Conservation (phyloP, 2,888 invertebrate species). For the Sisyra terminalis region DNA sequence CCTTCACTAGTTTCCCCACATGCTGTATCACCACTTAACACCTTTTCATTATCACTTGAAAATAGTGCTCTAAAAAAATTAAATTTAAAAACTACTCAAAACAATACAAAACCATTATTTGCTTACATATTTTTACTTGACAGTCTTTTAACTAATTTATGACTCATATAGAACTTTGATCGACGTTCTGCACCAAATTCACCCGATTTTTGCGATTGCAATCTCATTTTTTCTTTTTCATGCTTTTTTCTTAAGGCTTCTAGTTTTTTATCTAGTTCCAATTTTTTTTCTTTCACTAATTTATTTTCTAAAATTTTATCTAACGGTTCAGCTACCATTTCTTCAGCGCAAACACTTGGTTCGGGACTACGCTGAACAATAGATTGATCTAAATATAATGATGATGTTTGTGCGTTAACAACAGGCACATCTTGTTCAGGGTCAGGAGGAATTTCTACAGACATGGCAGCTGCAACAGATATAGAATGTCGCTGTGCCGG, state of each 20-base stretch:
- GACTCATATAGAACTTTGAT: conserved; percentile 57
- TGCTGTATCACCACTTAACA: conserved; percentile 22
- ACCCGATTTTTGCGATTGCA: conserved; percentile 37
- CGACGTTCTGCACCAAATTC: conserved; percentile 43
- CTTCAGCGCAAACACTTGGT: conserved; percentile 31
- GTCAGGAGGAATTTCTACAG: conserved; percentile 9
- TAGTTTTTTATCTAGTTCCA: conserved; percentile 76
- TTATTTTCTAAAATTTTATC: conserved; percentile 70
- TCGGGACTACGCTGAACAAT: conserved; percentile 20
- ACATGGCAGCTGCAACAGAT: conserved; percentile 13
- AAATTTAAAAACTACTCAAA: not conserved
- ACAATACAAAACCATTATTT: conserved; percentile 7
- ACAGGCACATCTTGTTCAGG: conserved; percentile 11
- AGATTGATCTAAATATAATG: conserved; percentile 17
- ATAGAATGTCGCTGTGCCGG: conserved; percentile 30
- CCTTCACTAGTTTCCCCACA: conserved; percentile 25
- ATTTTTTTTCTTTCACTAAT: conserved; percentile 61
- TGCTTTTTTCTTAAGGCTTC: conserved; percentile 67
- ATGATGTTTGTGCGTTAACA: conserved; percentile 10
- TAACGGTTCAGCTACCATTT: conserved; percentile 58
- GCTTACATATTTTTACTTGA: conserved; percentile 68
- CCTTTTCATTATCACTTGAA: conserved; percentile 5
- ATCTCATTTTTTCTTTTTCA: conserved; percentile 53
- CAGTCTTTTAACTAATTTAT: conserved; percentile 55
- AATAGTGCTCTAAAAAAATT: conserved; percentile 6